phyloP scores from a whole-genome alignment of 2,113 vertebrate species.

The Perca fluviatilis region DNA sequence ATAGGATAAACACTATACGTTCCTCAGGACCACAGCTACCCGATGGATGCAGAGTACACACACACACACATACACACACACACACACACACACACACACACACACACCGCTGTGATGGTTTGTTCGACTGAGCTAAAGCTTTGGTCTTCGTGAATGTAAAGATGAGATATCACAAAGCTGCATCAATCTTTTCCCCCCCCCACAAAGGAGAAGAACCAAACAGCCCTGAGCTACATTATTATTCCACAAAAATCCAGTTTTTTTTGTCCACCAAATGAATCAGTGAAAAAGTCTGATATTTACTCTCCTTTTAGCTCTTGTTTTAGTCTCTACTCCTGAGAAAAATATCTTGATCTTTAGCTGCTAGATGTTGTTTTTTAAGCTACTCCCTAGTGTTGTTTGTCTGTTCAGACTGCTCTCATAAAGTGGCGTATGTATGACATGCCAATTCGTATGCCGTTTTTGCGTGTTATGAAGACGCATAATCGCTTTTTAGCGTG shows the following conservation, averaged over 20 bases:
- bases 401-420: not conserved
- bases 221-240: not conserved
- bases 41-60: not conserved
- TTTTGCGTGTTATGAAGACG: too few relatives aligned
- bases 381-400: not conserved
- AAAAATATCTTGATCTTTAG: not conserved
- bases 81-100: constrained; percentile 1
- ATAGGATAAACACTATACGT: constrained; percentile 52
- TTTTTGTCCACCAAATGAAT: not conserved
- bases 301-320: not conserved
- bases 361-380: not conserved
- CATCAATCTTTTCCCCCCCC: not conserved
- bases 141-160: constrained; percentile 21
- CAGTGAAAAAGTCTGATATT: not conserved
- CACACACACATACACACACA: not conserved
- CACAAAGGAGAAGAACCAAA: not conserved
- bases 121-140: constrained; percentile 19
- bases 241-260: not conserved
- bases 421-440: too few relatives aligned
- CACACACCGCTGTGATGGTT: constrained; percentile 8
- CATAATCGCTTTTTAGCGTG: too few relatives aligned
- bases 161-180: constrained; percentile 7
- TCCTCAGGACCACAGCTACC: constrained; percentile 21
- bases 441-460: too few relatives aligned
- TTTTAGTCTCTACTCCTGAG: not conserved